Evolutionary conservation across 1,140 invertebrate species (phyloP), one percentile per base, ranked within the genome.

Genomic region (Amyelois transitella): DNA sequence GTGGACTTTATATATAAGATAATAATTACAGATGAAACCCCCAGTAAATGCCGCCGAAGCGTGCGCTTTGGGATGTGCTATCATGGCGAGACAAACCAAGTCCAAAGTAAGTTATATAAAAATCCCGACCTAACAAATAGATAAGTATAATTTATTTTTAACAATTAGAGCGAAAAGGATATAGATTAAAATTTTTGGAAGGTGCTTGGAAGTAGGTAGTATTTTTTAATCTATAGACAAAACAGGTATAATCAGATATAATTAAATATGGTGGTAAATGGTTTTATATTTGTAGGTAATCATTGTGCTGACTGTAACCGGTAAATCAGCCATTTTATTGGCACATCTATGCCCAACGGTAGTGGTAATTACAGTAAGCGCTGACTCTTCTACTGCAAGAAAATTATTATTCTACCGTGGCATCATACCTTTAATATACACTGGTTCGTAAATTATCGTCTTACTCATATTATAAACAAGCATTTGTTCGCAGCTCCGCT

Each of bases 11-110:
- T 6, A 45, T 45, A 45, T 45, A 18, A 2, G 14, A 44, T 17
- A 44, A 7, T 32, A 48, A 24, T 54, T 63, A 10, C 28, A 67
- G 64, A 58, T 63, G 14, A 60, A 52, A n/a, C 53, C 53, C 19
- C 70, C 70, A 14, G 62, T 66, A 0, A 72, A 62, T 14, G 66
- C 66, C 12, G 70, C 64, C 1, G 61, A 66, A 55, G 67, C 55
- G 7, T 56, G 49, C 18, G 49, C 59, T 7, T 17, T 63, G 20
- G 58, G 58, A 0, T 62, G 66, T 52, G 58, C 60, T 10, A 32
- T 71, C 8, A 24, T 62, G 5, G 63, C 63, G 0, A 53, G 51
- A 43, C 55, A 65, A 44, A 51, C 60, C 0, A 20, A 53, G 1
- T 55, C 62, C 8, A 25, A 43, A 20, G 62, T 63, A n/a, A n/a